Evolutionary conservation across 1,140 invertebrate genomes (phyloP), one percentile per base, ranked within the genome.

Genomic region (Riptortus pedestris): DNA sequence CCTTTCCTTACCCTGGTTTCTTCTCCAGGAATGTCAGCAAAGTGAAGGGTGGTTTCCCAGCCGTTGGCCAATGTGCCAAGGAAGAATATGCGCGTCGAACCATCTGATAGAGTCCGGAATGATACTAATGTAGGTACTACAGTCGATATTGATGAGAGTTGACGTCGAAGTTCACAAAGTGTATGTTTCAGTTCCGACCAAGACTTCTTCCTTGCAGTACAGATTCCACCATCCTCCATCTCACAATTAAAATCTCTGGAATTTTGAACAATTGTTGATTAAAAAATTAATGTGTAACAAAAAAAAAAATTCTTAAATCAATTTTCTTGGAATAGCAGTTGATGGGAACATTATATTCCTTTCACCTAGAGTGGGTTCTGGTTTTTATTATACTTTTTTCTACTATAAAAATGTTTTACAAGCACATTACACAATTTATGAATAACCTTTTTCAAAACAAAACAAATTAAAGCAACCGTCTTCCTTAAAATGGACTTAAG

Each of bases 41-140:
- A 95, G 1, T 94, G 76, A 5, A 96, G 74, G 0, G 91, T 94
- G 2, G 88, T 91, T 73, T 95, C 91, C 81, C 90, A 87, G 22
- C 86, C 85, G 70, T 89, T 90, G 14, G 83, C 81, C 0, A 87
- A 85, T 14, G 87, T 87, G 66, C 90, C 87, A 18, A 96, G 79
- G 74, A 95, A 96, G 76, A 95, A 96, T 70, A 95, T 85, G 71
- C 91, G 81, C 43, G 80, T 86, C 63, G 85, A 82, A 57, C 86
- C 87, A 76, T 88, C 87, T 27, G 81, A 80, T 27, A 90, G 75
- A 62, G 80, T 82, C 52, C 90, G 78, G 76, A 95, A 94, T 18
- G 85, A 83, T 69, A 92, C 84, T 29, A 84, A 83, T 65, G 84
- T 85, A 12, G 90, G 90, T 20, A 90, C 82, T 60, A 79, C 79